Percentiles rank a stretch among this genome's conserved stretches.
phyloP scores from a whole-genome alignment of 2,113 vertebrate genomes.

The Poecile atricapillus region DNA sequence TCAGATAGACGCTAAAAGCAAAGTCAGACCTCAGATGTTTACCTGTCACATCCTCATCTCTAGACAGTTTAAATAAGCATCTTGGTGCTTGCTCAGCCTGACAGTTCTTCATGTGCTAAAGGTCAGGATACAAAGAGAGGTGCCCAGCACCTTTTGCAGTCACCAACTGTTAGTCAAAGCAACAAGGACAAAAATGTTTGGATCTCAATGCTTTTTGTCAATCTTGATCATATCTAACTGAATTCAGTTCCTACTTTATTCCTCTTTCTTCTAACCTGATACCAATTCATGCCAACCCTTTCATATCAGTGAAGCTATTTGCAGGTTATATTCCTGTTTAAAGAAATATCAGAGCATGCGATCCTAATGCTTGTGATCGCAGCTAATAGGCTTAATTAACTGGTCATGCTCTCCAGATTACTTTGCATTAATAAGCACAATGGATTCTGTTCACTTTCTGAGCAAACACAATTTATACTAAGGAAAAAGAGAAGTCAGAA shows the following conservation, averaged over 20 bases:
- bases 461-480: background rate
- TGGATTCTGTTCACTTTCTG: background rate
- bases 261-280: background rate
- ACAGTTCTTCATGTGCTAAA: background rate
- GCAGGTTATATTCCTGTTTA: background rate
- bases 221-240: background rate
- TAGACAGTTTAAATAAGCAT: background rate
- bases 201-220: background rate
- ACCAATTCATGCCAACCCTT: background rate
- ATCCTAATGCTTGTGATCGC: background rate
- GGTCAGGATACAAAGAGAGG: background rate
- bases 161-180: background rate
- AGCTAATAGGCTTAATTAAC: background rate
- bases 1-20: background rate
- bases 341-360: background rate
- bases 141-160: background rate
- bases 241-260: background rate
- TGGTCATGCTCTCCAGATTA: background rate
- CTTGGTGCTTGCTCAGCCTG: background rate
- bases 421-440: background rate
- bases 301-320: background rate
- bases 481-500: background rate
- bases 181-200: background rate
- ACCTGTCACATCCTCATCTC: background rate
- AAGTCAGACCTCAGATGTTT: background rate